Base-by-base conservation (phyloP, 2,888 invertebrate species). In the Argyra leucocephala region DNA sequence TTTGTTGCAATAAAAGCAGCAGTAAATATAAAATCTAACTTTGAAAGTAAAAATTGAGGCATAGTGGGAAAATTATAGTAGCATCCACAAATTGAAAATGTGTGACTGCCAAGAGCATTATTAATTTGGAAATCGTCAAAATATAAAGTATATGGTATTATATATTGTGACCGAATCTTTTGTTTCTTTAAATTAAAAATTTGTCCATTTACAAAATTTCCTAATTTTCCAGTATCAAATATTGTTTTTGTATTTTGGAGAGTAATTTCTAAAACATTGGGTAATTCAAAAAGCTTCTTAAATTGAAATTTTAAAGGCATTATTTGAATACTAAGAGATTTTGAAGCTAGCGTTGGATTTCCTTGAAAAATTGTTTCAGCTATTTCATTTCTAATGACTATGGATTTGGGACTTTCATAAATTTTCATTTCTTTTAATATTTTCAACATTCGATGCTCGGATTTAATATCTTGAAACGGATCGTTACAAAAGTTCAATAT, bases 61-160 rank as follows among this genome's bases (percentile, higher is more conserved):
- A 69, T 64, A 10, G 67, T 66, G 3, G 69, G 69, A 37, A 69
- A 69, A 48, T 18, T 64, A 58, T 63, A 69, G 59, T 69, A 66
- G 37, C 21, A 4, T 12, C 23, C 59, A 12, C 10, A 22, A 10
- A 59, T 23, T 4, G 23, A 23, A 59, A 4, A 21, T 23, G 57
- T n/a, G 31, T 63, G 57, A 5, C 31, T 3, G 6, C 66, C 66
- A 1, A 64, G 26, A 24, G 62, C 58, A 36, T 66, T 66, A 57
- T 66, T 66, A 1, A 66, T 58, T n/a, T 64, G 59, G 23, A 63
- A 63, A 58, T 65, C 65, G 24, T 65, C 65, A 59, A 63, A 63
- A 58, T 66, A 66, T 12, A 64, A 22, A 66, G 59, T 48, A 10
- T 31, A 62, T n/a, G 66, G 64, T 9, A 64, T 15, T 5, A 24